These are phyloP conservation scores for Cranoglanis bouderius DNA, from an alignment of 2,113 vertebrate genomes.

Conservation along the genomic window DNA sequence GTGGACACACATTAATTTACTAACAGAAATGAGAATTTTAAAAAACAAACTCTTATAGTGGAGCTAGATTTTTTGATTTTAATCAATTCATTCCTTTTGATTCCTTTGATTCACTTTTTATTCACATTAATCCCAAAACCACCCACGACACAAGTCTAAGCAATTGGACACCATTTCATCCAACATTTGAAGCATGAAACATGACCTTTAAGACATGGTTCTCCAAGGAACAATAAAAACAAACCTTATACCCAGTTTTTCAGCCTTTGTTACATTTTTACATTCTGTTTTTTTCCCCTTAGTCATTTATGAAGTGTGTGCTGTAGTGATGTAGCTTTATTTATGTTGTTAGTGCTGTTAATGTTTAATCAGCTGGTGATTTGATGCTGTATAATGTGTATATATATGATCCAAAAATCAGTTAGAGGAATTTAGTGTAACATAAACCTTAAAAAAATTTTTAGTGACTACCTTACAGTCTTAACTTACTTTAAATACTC, in stretches of 20 bases:
- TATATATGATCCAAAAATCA: neutral
- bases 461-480: neutral
- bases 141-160: neutral
- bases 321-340: neutral
- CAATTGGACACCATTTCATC: neutral
- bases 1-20: too few relatives aligned
- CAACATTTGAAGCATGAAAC: neutral
- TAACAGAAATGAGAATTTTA: too few relatives aligned
- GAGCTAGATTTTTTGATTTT: too few relatives aligned
- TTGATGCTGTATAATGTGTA: neutral
- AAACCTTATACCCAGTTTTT: too few relatives aligned
- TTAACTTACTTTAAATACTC: neutral
- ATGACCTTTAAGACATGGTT: neutral
- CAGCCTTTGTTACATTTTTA: too few relatives aligned
- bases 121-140: neutral
- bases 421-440: neutral
- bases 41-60: too few relatives aligned
- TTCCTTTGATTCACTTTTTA: neutral
- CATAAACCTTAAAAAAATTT: neutral
- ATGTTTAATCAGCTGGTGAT: neutral
- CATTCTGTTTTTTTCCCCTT: neutral
- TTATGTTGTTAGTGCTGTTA: neutral
- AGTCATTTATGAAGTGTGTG: neutral
- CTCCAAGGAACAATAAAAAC: too few relatives aligned
- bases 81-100: neutral